Percentiles rank a stretch among this genome's conserved stretches.
Conservation (phyloP, 2,113 vertebrate species). For the Chionodraco myersi region DNA sequence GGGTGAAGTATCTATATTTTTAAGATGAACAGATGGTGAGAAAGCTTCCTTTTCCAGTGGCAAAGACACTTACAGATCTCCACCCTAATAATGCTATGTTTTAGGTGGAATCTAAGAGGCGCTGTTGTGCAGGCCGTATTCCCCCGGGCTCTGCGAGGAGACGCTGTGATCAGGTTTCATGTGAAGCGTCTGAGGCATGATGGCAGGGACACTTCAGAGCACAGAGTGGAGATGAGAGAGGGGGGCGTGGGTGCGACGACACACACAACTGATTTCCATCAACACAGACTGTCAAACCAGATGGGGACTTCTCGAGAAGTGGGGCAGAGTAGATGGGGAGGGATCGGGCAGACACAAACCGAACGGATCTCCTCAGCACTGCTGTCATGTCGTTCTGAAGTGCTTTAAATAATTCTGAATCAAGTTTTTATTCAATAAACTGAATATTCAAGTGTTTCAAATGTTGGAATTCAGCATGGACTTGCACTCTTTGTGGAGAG, state of each 20-base stretch:
- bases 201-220: constrained; percentile 77
- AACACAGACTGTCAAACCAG: constrained; percentile 87
- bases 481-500: constrained; percentile 7
- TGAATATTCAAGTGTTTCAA: constrained; percentile 36
- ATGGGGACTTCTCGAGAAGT: constrained; percentile 81
- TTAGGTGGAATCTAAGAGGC: constrained; percentile 45
- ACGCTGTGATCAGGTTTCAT: constrained; percentile 79
- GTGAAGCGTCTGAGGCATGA: constrained; percentile 65
- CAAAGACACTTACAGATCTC: constrained; percentile 30
- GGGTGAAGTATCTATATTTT: constrained; percentile 17
- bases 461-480: background rate
- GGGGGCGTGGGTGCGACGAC: background rate
- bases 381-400: constrained; percentile 63
- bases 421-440: constrained; percentile 39
- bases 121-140: constrained; percentile 30
- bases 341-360: constrained; percentile 73
- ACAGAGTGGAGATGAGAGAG: constrained; percentile 72
- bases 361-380: constrained; percentile 51
- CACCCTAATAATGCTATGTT: constrained; percentile 29
- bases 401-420: constrained; percentile 60
- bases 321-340: constrained; percentile 74
- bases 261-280: constrained; percentile 82
- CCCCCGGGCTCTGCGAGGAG: constrained; percentile 34
- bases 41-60: constrained; percentile 18
- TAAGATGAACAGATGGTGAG: constrained; percentile 49